Conservation (phyloP, 2,797 vertebrate species). For the Microcaecilia unicolor region DNA sequence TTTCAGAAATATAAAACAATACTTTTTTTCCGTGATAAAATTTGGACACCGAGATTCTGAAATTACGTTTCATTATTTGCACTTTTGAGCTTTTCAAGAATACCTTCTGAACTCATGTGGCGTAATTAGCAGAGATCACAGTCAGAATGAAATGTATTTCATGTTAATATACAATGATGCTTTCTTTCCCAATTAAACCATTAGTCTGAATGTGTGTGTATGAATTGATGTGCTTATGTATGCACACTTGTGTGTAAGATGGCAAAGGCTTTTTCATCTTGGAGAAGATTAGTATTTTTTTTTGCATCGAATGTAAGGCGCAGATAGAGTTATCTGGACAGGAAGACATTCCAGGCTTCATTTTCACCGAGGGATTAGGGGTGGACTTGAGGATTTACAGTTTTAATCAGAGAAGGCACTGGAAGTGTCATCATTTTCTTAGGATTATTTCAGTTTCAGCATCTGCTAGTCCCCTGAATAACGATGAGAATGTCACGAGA, state of each 20-base stretch:
- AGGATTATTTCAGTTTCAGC: constrained; percentile 3
- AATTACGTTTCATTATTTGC: not conserved
- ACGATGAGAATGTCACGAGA: not conserved
- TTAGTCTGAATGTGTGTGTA: no score
- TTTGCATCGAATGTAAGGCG: constrained; percentile 11
- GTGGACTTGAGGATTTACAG: constrained; percentile 19
- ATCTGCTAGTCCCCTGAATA: constrained; percentile 14
- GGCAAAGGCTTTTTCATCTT: not conserved
- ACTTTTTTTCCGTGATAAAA: no score
- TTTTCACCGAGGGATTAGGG: constrained; percentile 27
- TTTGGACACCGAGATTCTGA: not conserved
- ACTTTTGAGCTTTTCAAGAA: not conserved
- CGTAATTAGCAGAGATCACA: constrained; percentile 1
- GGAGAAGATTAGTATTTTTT: constrained; percentile 32
- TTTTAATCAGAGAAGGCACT: constrained; percentile 27
- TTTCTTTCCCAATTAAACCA: constrained; percentile 21
- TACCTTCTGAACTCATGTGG: constrained; percentile 1
- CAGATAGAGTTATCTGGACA: constrained; percentile 19
- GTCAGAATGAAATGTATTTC: not conserved
- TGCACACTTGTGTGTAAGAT: constrained; percentile 28
- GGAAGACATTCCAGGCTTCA: constrained; percentile 10
- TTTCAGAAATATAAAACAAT: no score
- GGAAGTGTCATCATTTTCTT: constrained; percentile 16
- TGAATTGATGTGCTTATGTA: no score
- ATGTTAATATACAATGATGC: not conserved